phyloP scores from a whole-genome alignment of 2,888 invertebrate species.

The Drosophila phalerata region DNA sequence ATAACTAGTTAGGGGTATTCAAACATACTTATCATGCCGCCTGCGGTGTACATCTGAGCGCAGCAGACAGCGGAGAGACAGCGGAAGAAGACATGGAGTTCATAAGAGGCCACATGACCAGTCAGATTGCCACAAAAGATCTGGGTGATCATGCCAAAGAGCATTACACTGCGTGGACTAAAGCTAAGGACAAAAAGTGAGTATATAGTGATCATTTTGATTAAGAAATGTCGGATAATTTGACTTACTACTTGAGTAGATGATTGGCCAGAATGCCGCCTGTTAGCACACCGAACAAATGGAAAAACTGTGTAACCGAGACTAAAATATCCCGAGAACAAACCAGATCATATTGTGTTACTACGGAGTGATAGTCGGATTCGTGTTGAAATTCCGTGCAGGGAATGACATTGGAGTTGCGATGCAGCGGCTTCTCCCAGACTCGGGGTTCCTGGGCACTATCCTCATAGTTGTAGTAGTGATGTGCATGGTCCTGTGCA shows the following conservation, averaged over 20 bases:
- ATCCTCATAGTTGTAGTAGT: constrained; percentile 83
- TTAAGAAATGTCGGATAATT: neutral
- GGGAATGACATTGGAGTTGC: constrained; percentile 83
- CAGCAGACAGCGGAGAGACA: constrained; percentile 86
- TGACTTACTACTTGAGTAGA: constrained; percentile 84
- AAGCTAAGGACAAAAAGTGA: constrained; percentile 73
- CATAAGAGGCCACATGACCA: constrained; percentile 85
- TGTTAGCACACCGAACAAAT: constrained; percentile 86
- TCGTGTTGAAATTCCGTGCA: constrained; percentile 84
- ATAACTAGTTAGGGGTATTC: neutral
- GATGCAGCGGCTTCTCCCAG: constrained; percentile 82
- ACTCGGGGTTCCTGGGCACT: constrained; percentile 80
- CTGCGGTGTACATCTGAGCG: constrained; percentile 86
- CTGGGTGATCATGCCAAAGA: constrained; percentile 86
- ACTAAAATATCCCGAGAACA: constrained; percentile 86
- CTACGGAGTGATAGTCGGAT: constrained; percentile 83
- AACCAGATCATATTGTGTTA: constrained; percentile 86
- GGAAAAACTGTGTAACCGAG: constrained; percentile 86
- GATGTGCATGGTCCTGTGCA: constrained; percentile 84
- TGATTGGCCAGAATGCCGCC: constrained; percentile 86
- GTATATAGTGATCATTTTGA: neutral
- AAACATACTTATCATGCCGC: constrained; percentile 86
- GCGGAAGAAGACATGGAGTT: constrained; percentile 85
- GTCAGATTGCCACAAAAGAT: constrained; percentile 85
- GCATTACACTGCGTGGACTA: constrained; percentile 85